phyloP scores from a whole-genome alignment of 2,888 invertebrate species.

The Morpho helenor region DNA sequence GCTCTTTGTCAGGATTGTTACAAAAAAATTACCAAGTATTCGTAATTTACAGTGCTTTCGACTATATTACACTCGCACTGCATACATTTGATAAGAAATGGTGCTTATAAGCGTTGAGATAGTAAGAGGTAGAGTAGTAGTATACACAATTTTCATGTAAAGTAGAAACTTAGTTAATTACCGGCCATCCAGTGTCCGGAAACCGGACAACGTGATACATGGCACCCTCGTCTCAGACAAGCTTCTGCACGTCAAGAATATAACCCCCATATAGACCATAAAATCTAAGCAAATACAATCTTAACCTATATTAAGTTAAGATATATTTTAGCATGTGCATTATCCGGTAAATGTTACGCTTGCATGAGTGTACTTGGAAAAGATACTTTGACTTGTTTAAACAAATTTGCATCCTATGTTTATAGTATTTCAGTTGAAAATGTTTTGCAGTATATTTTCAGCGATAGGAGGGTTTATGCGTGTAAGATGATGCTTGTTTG shows the following conservation, averaged over 20 bases:
- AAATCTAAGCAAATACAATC: slow-evolving; percentile 27
- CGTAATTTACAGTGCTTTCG: no score
- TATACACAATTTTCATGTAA: slow-evolving; percentile 16
- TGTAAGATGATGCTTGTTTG: slow-evolving; percentile 78
- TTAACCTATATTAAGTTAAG: slow-evolving; percentile 34
- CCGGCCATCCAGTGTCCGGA: slow-evolving; percentile 63
- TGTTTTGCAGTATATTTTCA: slow-evolving; percentile 52
- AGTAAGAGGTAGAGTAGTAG: no score
- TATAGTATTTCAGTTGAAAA: slow-evolving; percentile 63
- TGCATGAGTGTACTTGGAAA: slow-evolving; percentile 34
- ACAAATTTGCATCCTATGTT: slow-evolving; percentile 67
- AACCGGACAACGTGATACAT: slow-evolving; percentile 75
- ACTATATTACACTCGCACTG: no score
- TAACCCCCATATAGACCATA: slow-evolving; percentile 16
- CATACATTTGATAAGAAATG: no score
- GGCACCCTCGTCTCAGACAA: slow-evolving; percentile 69
- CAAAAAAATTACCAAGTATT: no score
- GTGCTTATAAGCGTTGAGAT: no score
- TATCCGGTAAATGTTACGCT: slow-evolving; percentile 35
- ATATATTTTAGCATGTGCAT: slow-evolving; percentile 30
- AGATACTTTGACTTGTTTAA: slow-evolving; percentile 54
- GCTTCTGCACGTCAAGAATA: slow-evolving; percentile 44
- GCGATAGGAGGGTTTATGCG: slow-evolving; percentile 72
- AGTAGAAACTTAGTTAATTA: slow-evolving; percentile 71
- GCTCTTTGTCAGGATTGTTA: no score